Conservation (phyloP, 2,113 vertebrate genomes). For the Nothocercus nigrocapillus region DNA sequence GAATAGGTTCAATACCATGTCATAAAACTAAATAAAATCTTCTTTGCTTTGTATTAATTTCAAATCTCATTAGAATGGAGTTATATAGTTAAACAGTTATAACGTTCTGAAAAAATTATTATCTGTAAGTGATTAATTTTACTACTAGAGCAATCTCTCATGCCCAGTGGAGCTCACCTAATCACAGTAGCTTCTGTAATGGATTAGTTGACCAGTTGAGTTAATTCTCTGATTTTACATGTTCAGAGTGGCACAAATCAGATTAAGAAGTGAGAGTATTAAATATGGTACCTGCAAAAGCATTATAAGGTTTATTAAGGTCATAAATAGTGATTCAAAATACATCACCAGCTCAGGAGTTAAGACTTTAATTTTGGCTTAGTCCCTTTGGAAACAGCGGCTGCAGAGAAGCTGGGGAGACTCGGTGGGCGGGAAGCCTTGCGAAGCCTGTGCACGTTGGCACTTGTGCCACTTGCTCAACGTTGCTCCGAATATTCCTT, state of each 20-base stretch:
- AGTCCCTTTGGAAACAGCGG: background rate
- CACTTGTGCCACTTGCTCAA: background rate
- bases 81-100: background rate
- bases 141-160: background rate
- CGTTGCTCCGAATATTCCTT: background rate
- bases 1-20: background rate
- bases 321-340: slow-evolving; percentile 29
- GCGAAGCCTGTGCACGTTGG: background rate
- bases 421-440: background rate
- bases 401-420: background rate
- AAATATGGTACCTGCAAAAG: background rate
- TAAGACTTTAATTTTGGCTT: slow-evolving; percentile 4
- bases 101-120: slow-evolving; percentile 6
- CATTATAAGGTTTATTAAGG: slow-evolving; percentile 22
- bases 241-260: slow-evolving; percentile 1
- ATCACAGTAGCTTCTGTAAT: slow-evolving; percentile 2
- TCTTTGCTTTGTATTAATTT: background rate
- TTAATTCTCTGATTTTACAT: slow-evolving; percentile 23
- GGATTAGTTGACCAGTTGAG: slow-evolving; percentile 33
- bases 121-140: slow-evolving; percentile 16
- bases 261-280: slow-evolving; percentile 14
- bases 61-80: background rate
- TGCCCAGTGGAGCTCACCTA: background rate
- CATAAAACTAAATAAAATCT: background rate
- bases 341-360: background rate